These are phyloP conservation scores for Stictonetta naevosa DNA, from an alignment of 2,113 vertebrate genomes.

Conservation along the genomic window DNA sequence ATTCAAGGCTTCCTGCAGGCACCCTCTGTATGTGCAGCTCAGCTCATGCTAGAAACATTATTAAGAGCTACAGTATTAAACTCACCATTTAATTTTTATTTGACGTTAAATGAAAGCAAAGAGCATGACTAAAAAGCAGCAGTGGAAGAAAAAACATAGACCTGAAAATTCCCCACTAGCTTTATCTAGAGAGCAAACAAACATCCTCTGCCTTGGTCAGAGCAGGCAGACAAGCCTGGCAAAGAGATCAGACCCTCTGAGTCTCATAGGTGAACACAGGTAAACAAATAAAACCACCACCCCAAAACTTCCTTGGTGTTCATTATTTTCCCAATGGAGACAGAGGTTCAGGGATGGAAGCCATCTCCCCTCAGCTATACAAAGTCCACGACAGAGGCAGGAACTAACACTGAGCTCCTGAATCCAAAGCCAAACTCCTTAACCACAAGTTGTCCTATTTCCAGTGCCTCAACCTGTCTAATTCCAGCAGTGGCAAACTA, in stretches of 20 bases:
- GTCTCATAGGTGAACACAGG: background rate
- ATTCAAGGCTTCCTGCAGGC: slow-evolving; percentile 10
- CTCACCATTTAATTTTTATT: background rate
- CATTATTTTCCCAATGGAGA: background rate
- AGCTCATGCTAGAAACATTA: background rate
- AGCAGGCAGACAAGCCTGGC: background rate
- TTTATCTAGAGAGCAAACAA: background rate
- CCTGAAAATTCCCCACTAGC: background rate
- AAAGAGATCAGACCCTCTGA: background rate
- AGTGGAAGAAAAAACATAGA: background rate
- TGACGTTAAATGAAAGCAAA: background rate
- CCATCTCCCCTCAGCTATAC: background rate
- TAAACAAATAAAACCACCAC: background rate
- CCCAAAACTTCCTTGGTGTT: background rate
- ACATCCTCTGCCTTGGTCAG: background rate
- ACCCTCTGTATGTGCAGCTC: background rate
- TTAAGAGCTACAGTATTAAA: slow-evolving; percentile 3
- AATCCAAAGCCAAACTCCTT: background rate
- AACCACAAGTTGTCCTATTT: slow-evolving; percentile 16
- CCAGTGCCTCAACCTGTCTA: background rate
- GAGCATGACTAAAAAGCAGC: background rate
- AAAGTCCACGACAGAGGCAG: background rate
- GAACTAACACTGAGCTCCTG: background rate
- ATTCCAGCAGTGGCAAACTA: background rate
- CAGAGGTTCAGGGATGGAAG: background rate